Evolutionary conservation across 2,888 invertebrate species (phyloP), one percentile per base, ranked within the genome.

Genomic region (Lydus trimaculatus): DNA sequence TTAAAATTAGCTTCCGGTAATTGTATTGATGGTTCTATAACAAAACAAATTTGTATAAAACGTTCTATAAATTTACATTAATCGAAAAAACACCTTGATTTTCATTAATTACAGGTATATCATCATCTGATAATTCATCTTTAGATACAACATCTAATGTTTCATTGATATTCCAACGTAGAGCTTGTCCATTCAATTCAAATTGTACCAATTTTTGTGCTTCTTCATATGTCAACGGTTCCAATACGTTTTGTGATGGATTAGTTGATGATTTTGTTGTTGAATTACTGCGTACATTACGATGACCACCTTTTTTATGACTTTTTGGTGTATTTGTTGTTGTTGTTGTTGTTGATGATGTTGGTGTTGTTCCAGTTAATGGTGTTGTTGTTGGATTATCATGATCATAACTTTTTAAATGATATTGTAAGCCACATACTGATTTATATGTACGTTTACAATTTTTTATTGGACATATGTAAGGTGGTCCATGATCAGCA

Each of bases 381-480:
- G 91, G 89, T 60, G 88, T 85, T 61, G 91, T 90, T 69, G 90
- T 89, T 15, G 92, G 91, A 81, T 92, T 92, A 79, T 93, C 92
- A 83, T 96, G 95, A 83, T 96, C 94, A 84, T 91, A 94, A 83
- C 94, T 93, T 73, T 92, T 92, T 76, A 96, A 85, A 83, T 96
- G 96, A 83, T 94, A 94, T 81, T 95, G 94, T 76, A 96, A 88
- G 0, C 96, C 96, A 78, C 92, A 92, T 73, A 94, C 91, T 72
- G 94, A 94, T 85, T 95, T 95, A 85, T 96, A 96, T 25, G 92
- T 91, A 83, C 93, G 92, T 75, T 92, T 93, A 86, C 96, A 96
- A 80, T 93, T 92, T 77, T 91, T 91, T 64, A 95, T 88, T 9
- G 96, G 96, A 81, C 96, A 97, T 78, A 91, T 91, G 85, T 94